Evolutionary conservation across 1,140 invertebrate genomes (phyloP).

Genomic region (Sycobia sp.): DNA sequence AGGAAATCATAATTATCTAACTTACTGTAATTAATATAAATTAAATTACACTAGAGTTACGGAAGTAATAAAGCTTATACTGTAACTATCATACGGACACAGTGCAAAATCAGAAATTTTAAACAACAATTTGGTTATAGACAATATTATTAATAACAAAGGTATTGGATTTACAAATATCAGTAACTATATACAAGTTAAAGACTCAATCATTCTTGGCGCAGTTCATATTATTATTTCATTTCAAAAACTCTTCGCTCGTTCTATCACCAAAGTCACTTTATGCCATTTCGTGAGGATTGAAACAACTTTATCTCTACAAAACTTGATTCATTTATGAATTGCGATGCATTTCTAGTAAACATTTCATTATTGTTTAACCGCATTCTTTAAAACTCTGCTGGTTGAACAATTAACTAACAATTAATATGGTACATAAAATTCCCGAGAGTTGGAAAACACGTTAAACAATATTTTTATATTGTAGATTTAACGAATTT

Average conservation of each 20-base stretch:
- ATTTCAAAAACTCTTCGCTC: neutral
- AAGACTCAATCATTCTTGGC: conserved; percentile 17
- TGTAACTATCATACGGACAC: neutral
- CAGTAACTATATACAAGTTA: conserved; percentile 30
- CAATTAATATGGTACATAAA: conserved; percentile 35
- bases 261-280: conserved; percentile 3
- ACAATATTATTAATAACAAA: conserved; percentile 32
- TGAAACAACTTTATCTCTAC: conserved; percentile 22
- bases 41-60: too few relatives aligned
- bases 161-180: conserved; percentile 27
- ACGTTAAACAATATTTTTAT: conserved; percentile 27
- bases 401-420: conserved; percentile 33
- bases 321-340: conserved; percentile 27
- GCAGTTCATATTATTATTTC: conserved; percentile 10
- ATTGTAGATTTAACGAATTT: conserved; percentile 24
- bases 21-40: neutral
- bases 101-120: neutral
- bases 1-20: neutral
- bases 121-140: conserved; percentile 9
- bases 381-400: conserved; percentile 24
- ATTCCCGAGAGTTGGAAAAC: conserved; percentile 28
- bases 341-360: conserved; percentile 3
- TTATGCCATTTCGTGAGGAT: conserved; percentile 11
- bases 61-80: neutral
- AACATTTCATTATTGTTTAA: conserved; percentile 14